Percentiles rank a stretch among this genome's conserved stretches.
Evolutionary conservation across 2,888 invertebrate species (phyloP).

Genomic region (Norana najaformis): DNA sequence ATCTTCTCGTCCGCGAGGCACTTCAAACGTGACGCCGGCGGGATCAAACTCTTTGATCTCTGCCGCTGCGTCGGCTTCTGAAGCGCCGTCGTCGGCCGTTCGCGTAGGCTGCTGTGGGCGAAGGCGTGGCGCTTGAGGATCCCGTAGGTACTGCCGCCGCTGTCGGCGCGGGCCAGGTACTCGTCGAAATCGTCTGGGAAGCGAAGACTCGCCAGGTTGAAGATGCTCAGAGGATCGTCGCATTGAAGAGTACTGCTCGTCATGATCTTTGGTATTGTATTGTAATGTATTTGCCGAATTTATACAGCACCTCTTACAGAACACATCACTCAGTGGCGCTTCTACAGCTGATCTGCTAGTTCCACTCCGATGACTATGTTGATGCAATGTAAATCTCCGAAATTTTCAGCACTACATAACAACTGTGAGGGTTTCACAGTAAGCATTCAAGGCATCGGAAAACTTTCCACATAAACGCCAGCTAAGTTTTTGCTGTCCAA

Average conservation of each 20-base stretch:
- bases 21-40: slow-evolving; percentile 23
- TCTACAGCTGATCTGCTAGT: too few species aligned
- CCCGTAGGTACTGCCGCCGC: slow-evolving; percentile 44
- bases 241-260: background rate
- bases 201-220: slow-evolving; percentile 25
- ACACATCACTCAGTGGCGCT: too few species aligned
- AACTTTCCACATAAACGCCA: too few species aligned
- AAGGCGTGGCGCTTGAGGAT: slow-evolving; percentile 35
- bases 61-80: background rate
- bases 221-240: background rate
- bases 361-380: too few species aligned
- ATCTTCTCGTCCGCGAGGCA: slow-evolving; percentile 4
- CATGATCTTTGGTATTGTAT: background rate
- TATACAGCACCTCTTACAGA: too few species aligned
- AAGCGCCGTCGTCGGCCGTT: slow-evolving; percentile 19
- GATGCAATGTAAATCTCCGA: too few species aligned
- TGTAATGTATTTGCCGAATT: background rate
- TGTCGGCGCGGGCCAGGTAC: slow-evolving; percentile 40
- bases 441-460: too few species aligned
- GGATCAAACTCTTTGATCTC: slow-evolving; percentile 21
- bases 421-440: too few species aligned
- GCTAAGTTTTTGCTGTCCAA: too few species aligned
- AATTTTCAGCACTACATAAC: too few species aligned
- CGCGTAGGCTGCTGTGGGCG: slow-evolving; percentile 32
- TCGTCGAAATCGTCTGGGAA: slow-evolving; percentile 39